A percentile compares a stretch with the other conserved stretches of the same genome.
Conservation (phyloP, 2,113 vertebrate genomes). For the Notechis scutatus region DNA sequence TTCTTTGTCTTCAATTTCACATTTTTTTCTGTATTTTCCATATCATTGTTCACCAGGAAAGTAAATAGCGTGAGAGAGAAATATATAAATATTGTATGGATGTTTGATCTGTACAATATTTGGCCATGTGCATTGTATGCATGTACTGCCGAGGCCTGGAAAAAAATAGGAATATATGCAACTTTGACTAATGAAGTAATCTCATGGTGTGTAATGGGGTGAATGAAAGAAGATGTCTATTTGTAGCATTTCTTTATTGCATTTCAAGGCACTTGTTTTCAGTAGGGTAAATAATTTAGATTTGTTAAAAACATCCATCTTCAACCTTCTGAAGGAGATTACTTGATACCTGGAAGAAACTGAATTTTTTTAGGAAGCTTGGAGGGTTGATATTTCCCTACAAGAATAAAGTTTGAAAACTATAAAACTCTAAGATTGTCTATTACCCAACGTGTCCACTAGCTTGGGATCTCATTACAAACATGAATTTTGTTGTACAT, state of each 20-base stretch:
- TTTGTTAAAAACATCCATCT: not conserved
- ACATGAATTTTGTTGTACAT: not conserved
- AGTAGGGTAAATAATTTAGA: not conserved
- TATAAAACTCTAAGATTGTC: not conserved
- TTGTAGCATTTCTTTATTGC: not conserved
- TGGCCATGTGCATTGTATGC: not conserved
- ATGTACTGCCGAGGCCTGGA: not conserved
- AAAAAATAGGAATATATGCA: not conserved
- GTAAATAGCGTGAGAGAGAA: not conserved
- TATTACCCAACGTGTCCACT: slow-evolving; percentile 4
- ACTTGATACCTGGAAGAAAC: not conserved
- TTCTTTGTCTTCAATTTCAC: not conserved
- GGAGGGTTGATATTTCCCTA: not conserved
- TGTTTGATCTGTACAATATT: not conserved
- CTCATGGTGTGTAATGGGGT: not conserved
- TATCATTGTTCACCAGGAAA: not conserved
- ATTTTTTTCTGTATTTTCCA: not conserved
- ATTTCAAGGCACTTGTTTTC: not conserved
- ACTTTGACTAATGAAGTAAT: not conserved
- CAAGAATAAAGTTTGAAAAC: not conserved
- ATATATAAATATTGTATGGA: not conserved
- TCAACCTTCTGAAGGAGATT: not conserved
- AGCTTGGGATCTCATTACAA: slow-evolving; percentile 10
- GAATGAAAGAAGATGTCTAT: not conserved
- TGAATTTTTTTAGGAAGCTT: not conserved